Evolutionary conservation across 2,888 invertebrate genomes (phyloP), one percentile per base, ranked within the genome.

Genomic region (Caenorhabditis macrosperma): DNA sequence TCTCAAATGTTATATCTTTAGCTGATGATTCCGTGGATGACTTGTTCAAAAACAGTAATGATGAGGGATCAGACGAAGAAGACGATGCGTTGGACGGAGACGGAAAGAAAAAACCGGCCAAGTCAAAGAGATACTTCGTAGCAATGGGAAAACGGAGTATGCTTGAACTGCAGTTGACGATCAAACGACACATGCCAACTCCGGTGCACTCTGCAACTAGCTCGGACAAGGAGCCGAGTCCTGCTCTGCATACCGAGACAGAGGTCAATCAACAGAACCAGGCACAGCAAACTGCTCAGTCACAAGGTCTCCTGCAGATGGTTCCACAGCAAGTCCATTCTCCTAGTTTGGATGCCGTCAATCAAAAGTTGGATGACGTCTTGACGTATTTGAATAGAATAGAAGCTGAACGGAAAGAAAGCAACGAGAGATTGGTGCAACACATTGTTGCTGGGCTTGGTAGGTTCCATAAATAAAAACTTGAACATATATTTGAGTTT

Each of bases 91-190:
- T 50, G 12, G 44, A 20, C 12, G 35, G 55, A 2, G 59, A 59
- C n/a, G 46, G 30, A 12, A 46, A 48, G 30, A 26, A 33, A 24
- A 74, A 78, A 17, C 46, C 59, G 3, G 17, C 24, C 3, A 76
- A 81, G 20, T 28, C 35, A 3, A 78, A 64, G 44, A 44, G 74
- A 44, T 41, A 68, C 48, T 78, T 76, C 26, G 68, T 81, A 5
- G 81, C 78, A 15, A 81, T 81, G 75, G 71, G 78, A 9, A 68
- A 72, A 17, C 35, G 63, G 20, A 76, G 74, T 17, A 74, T 81
- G 81, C 30, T 78, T 1, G 71, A 81, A 6, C 38, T 81, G 22
- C 64, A 80, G 60, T 24, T 69, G 54, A 77, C 76, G 10, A 30
- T 77, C 48, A 77, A 63, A 17, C 35, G 68, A 22, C 48, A 63